phyloP scores from a whole-genome alignment of 23 tunicate genomes.

The Ciona savignyi region DNA sequence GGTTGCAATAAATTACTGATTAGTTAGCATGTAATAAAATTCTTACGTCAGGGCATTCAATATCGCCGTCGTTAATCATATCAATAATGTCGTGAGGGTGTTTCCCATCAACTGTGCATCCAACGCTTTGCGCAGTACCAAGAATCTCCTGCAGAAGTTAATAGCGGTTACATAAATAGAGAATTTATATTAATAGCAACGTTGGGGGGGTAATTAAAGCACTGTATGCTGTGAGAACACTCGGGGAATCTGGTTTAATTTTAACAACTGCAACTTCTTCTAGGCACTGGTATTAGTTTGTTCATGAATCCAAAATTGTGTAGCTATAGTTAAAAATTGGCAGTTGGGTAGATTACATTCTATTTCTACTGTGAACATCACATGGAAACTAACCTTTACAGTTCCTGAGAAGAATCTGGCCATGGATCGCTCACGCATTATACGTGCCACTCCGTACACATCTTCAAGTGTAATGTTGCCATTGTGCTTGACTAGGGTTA shows the following conservation, averaged over 20 bases:
- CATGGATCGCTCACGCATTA: conserved; percentile 82
- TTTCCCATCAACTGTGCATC: conserved; percentile 85
- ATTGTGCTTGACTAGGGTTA: conserved; percentile 72
- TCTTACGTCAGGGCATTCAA: conserved; percentile 71
- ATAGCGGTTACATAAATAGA: too few species aligned
- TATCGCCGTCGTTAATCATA: conserved; percentile 57
- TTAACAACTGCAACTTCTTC: too few species aligned
- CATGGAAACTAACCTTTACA: conserved; percentile 71
- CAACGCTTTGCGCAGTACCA: conserved; percentile 95
- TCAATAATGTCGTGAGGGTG: conserved; percentile 93
- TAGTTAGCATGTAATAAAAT: background rate
- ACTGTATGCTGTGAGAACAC: too few species aligned
- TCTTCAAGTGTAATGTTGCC: conserved; percentile 89
- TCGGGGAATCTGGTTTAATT: too few species aligned
- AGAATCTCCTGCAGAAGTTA: conserved; percentile 95
- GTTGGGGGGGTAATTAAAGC: too few species aligned
- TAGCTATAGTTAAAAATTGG: too few species aligned
- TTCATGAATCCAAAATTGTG: too few species aligned
- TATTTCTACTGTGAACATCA: too few species aligned
- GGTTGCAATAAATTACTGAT: too few species aligned
- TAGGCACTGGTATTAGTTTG: too few species aligned
- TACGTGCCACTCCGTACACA: conserved; percentile 57
- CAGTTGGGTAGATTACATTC: too few species aligned
- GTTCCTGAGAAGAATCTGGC: conserved; percentile 71
- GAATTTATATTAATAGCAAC: too few species aligned